Evolutionary conservation across 92 coral and sea anemone genomes (phyloP), one percentile per base, ranked within the genome.

Genomic region (Ricordea florida): DNA sequence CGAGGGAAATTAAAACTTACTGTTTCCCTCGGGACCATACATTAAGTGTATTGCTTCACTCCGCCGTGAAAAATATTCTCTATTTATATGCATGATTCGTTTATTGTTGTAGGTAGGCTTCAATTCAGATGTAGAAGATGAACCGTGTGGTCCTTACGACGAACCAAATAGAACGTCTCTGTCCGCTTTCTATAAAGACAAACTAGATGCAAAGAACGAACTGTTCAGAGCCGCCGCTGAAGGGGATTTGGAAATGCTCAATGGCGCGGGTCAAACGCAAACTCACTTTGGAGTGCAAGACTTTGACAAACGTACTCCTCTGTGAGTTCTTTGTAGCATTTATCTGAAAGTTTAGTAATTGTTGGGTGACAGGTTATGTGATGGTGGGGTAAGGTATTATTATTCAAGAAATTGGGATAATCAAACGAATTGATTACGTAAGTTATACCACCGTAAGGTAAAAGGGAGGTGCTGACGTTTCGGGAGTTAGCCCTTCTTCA

Each of bases 271-370:
- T 57, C 81, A 17, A 79, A 74, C 55, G 52, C 72, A 28, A 59
- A 66, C 20, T 66, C 71, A 76, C 51, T 76, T 92, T 67, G 85
- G 79, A 7, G 42, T 80, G 59, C 88, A 94, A 73, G 91, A 89
- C 61, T 92, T 79, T 44, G 85, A 92, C 83, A 66, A 89, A 60
- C 84, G 84, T 52, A 94, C 98, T 14, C 84, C 93, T 7, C 92
- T 94, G 98, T 94, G 63, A 82, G 98, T 83, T 5, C 17, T 2
- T n/a, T 43, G n/a, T 21, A 11, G 49, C 23, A 46, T 22, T 30
- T 13, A 20, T 11, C 11, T 55, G 42, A 4, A 24, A 62, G 73
- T 30, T 26, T 78, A 14, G 46, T 22, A 7, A 15, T n/a, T 55
- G 25, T 15, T 27, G 30, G 6, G 22, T 16, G 1, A 29, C 6